These are phyloP conservation scores for Fragariocoptes setiger DNA, from an alignment of 1,140 invertebrate species.

Conservation along the genomic window DNA sequence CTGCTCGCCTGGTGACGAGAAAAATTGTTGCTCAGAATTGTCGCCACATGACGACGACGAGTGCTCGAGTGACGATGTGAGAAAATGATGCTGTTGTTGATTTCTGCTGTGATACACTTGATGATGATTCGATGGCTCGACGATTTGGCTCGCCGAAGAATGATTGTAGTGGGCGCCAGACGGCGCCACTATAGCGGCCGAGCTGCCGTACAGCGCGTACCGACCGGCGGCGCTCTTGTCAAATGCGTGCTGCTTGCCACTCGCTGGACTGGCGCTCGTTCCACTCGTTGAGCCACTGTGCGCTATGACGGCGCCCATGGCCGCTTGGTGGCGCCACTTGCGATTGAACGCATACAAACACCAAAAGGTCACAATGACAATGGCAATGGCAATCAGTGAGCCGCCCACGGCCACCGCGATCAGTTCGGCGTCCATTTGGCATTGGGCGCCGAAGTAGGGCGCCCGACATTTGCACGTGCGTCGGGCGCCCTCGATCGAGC, in stretches of 20 bases:
- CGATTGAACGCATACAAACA: slow-evolving; percentile 57
- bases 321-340: not conserved
- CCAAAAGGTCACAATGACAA: slow-evolving; percentile 49
- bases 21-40: too few relatives aligned
- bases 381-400: slow-evolving; percentile 48
- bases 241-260: not conserved
- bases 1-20: too few relatives aligned
- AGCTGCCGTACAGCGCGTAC: not conserved
- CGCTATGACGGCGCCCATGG: not conserved
- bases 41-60: not conserved
- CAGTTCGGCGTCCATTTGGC: slow-evolving; percentile 66
- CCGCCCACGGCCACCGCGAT: slow-evolving; percentile 58
- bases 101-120: not conserved
- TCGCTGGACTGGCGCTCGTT: not conserved
- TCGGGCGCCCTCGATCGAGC: slow-evolving; percentile 35
- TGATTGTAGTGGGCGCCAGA: not conserved
- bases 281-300: not conserved
- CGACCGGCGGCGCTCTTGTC: not conserved
- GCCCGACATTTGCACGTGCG: slow-evolving; percentile 39
- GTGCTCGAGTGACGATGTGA: not conserved
- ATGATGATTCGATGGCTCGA: not conserved
- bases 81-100: not conserved
- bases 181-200: not conserved
- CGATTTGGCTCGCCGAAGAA: too few relatives aligned
- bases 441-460: slow-evolving; percentile 35